Percentiles rank a stretch among this genome's conserved stretches.
These are phyloP conservation scores for Piscicola geometra DNA, from an alignment of 2,888 invertebrate species.

Conservation along the genomic window DNA sequence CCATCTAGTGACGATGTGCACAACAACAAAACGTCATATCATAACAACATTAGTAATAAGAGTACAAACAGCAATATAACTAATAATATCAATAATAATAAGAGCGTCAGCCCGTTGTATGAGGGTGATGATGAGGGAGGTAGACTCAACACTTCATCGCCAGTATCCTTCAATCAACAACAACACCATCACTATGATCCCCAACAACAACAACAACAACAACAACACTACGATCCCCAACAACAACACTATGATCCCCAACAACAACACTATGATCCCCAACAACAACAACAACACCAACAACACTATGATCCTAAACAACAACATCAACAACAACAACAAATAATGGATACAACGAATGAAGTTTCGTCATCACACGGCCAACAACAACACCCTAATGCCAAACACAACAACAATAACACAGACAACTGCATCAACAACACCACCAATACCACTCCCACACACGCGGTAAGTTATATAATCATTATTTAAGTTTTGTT, in stretches of 20 bases:
- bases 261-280: background rate
- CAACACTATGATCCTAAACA: background rate
- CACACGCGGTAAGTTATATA: too few species aligned
- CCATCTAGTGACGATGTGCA: background rate
- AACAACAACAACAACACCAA: slow-evolving; percentile 2
- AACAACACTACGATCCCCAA: background rate
- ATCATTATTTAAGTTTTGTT: too few species aligned
- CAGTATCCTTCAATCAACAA: too few species aligned
- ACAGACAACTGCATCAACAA: slow-evolving; percentile 12
- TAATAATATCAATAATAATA: background rate
- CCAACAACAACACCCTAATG: background rate
- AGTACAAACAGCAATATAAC: background rate
- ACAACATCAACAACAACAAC: background rate
- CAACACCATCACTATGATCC: background rate
- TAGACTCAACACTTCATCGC: too few species aligned
- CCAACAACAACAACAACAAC: background rate
- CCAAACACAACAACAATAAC: slow-evolving; percentile 5
- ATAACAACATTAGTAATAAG: background rate
- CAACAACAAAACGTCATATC: background rate
- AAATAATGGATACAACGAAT: too few species aligned
- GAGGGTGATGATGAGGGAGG: too few species aligned
- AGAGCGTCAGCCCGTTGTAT: background rate
- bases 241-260: background rate
- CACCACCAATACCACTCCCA: background rate
- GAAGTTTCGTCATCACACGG: background rate